Evolutionary conservation across 2,113 vertebrate species (phyloP).

Genomic region (Thamnophis sirtalis): DNA sequence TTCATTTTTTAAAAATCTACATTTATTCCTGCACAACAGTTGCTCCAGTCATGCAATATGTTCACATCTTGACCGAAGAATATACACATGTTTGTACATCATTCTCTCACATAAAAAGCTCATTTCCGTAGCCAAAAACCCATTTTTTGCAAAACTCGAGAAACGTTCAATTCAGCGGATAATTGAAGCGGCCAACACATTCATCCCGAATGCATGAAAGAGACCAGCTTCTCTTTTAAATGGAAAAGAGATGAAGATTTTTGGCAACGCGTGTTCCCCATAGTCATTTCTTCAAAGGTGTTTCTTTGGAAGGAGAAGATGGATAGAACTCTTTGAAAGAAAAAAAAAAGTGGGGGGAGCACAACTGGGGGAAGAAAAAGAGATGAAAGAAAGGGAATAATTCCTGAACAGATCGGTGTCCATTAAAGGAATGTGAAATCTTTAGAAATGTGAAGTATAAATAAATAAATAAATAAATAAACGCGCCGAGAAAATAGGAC

Average conservation of each 20-base stretch:
- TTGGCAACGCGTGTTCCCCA: background rate
- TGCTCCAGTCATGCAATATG: background rate
- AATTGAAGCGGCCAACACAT: background rate
- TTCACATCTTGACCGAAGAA: background rate
- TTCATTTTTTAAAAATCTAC: background rate
- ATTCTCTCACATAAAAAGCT: background rate
- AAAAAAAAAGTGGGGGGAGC: fast-evolving
- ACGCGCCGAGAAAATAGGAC: background rate
- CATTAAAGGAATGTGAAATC: background rate
- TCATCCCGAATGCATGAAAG: background rate
- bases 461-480: background rate
- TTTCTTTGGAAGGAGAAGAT: background rate
- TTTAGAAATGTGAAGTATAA: background rate
- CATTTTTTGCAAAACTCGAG: background rate
- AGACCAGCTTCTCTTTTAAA: background rate
- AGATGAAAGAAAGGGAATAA: background rate
- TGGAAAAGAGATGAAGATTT: background rate
- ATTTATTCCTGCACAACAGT: background rate
- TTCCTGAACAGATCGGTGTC: background rate
- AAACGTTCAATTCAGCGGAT: background rate
- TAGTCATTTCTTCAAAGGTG: background rate
- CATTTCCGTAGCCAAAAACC: background rate
- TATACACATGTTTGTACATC: background rate
- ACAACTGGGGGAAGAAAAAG: background rate
- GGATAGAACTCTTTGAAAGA: background rate